Evolutionary conservation across 2,797 vertebrate species (phyloP).

Genomic region (Adrianichthys oophorus): DNA sequence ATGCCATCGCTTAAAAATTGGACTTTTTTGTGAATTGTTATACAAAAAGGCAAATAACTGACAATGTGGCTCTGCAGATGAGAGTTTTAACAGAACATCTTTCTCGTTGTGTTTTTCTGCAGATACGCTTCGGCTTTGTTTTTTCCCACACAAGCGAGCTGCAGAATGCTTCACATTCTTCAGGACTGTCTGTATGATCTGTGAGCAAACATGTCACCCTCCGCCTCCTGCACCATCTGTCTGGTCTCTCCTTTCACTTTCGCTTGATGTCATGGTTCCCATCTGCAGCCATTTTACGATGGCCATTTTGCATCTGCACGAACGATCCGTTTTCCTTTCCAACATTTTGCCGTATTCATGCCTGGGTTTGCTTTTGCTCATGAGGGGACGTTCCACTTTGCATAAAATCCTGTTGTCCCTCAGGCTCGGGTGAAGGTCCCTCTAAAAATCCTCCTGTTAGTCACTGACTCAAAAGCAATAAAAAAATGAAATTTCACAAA

Average conservation of each 20-base stretch:
- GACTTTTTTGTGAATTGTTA: too few species aligned
- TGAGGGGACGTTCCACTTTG: conserved; percentile 41
- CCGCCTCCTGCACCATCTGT: conserved; percentile 51
- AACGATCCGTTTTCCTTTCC: conserved; percentile 22
- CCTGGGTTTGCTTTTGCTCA: conserved; percentile 30
- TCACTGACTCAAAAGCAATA: too few species aligned
- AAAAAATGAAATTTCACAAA: too few species aligned
- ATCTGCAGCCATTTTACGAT: conserved; percentile 37
- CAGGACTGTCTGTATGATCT: conserved; percentile 34
- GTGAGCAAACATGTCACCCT: conserved; percentile 36
- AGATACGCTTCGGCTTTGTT: too few species aligned
- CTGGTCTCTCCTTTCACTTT: conserved; percentile 47
- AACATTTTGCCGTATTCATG: conserved; percentile 28
- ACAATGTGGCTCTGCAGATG: too few species aligned
- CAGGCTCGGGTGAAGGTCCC: too few species aligned
- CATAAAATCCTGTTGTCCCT: conserved; percentile 42
- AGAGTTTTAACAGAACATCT: too few species aligned
- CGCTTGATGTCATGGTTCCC: conserved; percentile 38
- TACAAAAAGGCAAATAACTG: too few species aligned
- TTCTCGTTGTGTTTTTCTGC: too few species aligned
- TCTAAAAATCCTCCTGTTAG: too few species aligned
- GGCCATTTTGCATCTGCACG: conserved; percentile 48
- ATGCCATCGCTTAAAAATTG: too few species aligned
- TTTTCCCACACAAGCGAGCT: not conserved
- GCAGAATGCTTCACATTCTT: conserved; percentile 7